phyloP scores from a whole-genome alignment of 2,113 vertebrate species.

The Ochotona curzoniae region DNA sequence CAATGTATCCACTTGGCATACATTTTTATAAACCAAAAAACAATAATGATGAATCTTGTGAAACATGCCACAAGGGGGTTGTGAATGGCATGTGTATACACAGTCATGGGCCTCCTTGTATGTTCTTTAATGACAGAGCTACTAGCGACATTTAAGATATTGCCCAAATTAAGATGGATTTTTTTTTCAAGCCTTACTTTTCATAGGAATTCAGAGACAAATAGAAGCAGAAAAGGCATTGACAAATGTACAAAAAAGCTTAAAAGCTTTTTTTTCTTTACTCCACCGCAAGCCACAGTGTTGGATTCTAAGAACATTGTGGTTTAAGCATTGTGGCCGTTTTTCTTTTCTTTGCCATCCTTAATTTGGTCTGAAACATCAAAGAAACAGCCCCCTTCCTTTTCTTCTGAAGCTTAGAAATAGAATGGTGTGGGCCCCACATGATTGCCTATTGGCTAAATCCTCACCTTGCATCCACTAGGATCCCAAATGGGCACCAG shows the following conservation, averaged over 20 bases:
- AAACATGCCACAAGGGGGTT: neutral
- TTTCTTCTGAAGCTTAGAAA: slow-evolving; percentile 17
- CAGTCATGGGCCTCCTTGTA: neutral
- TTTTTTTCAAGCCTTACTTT: slow-evolving; percentile 35
- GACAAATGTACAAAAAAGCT: neutral
- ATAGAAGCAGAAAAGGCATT: neutral
- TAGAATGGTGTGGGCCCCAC: neutral
- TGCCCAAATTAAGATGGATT: slow-evolving; percentile 3
- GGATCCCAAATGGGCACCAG: too few species aligned
- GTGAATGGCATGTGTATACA: neutral
- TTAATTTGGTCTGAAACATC: slow-evolving; percentile 12
- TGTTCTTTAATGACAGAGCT: neutral
- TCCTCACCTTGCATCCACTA: too few species aligned
- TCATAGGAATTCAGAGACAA: slow-evolving; percentile 20
- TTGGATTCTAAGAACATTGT: neutral
- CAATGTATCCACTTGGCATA: neutral
- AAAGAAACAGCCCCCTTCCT: neutral
- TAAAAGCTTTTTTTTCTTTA: neutral
- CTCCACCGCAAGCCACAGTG: neutral
- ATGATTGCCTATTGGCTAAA: too few species aligned
- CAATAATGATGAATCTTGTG: neutral
- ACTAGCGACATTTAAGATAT: neutral
- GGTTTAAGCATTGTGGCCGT: neutral
- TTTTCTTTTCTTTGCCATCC: neutral
- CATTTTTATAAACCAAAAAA: neutral